These are phyloP conservation scores for Pollimyrus isidori DNA, from an alignment of 2,113 vertebrate species.

Conservation along the genomic window DNA sequence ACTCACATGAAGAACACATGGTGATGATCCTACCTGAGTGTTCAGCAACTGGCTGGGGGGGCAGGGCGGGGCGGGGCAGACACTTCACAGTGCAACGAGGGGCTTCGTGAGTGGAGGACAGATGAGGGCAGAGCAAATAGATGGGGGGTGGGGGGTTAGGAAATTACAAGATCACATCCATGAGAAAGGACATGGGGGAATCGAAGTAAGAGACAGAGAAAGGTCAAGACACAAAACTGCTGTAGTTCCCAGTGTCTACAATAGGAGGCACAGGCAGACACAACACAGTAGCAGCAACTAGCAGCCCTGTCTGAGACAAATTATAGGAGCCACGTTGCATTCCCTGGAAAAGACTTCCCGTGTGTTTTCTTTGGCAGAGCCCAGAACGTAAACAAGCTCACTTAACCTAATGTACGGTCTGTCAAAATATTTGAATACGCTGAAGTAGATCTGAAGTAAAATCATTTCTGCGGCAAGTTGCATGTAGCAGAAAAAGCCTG, in stretches of 20 bases:
- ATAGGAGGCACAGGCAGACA: background rate
- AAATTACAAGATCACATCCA: background rate
- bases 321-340: constrained; percentile 18
- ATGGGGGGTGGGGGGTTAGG: background rate
- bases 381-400: constrained; percentile 24
- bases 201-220: background rate
- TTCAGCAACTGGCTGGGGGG: background rate
- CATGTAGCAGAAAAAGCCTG: background rate
- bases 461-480: constrained; percentile 10
- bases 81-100: background rate
- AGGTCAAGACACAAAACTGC: background rate
- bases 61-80: background rate
- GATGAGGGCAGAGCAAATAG: background rate
- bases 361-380: constrained; percentile 11
- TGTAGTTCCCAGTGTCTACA: background rate
- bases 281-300: background rate
- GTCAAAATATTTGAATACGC: constrained; percentile 23
- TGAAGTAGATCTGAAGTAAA: constrained; percentile 19
- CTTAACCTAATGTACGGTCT: constrained; percentile 13
- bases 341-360: constrained; percentile 21
- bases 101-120: background rate
- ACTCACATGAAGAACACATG: background rate
- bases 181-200: background rate
- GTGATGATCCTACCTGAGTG: background rate
- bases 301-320: constrained; percentile 3